These are phyloP conservation scores for Cyprinodon brontotheroides DNA, from an alignment of 2,113 vertebrate genomes.

Conservation along the genomic window DNA sequence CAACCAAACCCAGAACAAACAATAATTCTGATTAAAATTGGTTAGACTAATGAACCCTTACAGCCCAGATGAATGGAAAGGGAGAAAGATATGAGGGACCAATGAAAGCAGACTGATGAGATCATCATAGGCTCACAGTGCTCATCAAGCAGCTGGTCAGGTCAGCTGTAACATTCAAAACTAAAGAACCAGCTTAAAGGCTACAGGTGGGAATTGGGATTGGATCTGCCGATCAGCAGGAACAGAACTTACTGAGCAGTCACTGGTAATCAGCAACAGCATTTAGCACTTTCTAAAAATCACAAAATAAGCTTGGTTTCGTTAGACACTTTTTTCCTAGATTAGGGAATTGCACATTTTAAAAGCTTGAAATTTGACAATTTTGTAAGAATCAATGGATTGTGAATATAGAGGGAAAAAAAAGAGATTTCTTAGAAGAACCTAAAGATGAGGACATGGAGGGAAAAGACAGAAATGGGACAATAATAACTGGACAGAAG, in stretches of 20 bases:
- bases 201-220: constrained; percentile 20
- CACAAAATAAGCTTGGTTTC: background rate
- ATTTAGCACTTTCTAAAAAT: constrained; percentile 19
- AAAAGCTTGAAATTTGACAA: constrained; percentile 10
- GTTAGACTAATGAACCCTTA: background rate
- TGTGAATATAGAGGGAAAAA: background rate
- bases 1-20: background rate
- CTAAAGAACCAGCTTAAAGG: constrained; percentile 9
- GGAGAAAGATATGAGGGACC: too few species aligned
- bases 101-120: too few species aligned
- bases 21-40: background rate
- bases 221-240: constrained; percentile 13
- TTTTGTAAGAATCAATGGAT: background rate
- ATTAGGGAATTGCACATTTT: constrained; percentile 15
- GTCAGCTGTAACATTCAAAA: background rate
- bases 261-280: constrained; percentile 2
- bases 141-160: background rate
- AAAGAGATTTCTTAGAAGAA: too few species aligned
- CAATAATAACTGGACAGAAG: background rate
- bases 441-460: background rate
- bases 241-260: constrained; percentile 3
- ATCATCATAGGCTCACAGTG: constrained; percentile 14
- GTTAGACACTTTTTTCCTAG: constrained; percentile 5
- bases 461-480: background rate
- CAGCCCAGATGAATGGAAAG: background rate